phyloP scores from a whole-genome alignment of 1,140 invertebrate species.

The Papilio glaucus region DNA sequence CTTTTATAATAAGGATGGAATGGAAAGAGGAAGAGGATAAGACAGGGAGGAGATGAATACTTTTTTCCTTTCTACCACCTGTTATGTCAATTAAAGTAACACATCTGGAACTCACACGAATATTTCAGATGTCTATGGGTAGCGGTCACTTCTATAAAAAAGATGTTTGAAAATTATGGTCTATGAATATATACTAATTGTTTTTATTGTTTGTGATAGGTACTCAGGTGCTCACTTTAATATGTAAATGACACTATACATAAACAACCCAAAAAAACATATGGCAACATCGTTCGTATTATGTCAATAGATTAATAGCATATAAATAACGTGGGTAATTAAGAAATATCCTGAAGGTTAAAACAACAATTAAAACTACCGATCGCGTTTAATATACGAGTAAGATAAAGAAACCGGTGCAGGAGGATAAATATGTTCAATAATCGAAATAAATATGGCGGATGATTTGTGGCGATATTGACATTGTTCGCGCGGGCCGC shows the following conservation, averaged over 20 bases:
- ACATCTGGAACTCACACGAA: too few relatives aligned
- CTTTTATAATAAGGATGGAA: too few relatives aligned
- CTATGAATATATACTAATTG: too few relatives aligned
- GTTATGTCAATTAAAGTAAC: too few relatives aligned
- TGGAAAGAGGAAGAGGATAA: too few relatives aligned
- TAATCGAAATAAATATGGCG: constrained; percentile 64
- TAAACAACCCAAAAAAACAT: background rate
- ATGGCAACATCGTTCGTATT: background rate
- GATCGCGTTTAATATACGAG: constrained; percentile 38
- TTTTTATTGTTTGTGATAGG: too few relatives aligned
- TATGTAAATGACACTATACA: background rate
- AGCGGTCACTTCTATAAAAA: too few relatives aligned
- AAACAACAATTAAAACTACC: constrained; percentile 41
- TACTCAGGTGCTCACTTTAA: background rate
- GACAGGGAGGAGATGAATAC: too few relatives aligned
- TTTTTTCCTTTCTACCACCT: too few relatives aligned
- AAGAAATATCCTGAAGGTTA: constrained; percentile 34
- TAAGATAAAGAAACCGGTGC: constrained; percentile 38
- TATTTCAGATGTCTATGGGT: too few relatives aligned
- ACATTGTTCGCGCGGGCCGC: constrained; percentile 64
- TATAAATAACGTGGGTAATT: constrained; percentile 15
- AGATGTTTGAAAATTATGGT: too few relatives aligned
- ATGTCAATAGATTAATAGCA: constrained; percentile 16
- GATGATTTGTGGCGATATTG: constrained; percentile 69
- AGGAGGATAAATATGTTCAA: constrained; percentile 43